Base-by-base conservation (phyloP, 2,113 vertebrate species). In the Ceyx cyanopectus region DNA sequence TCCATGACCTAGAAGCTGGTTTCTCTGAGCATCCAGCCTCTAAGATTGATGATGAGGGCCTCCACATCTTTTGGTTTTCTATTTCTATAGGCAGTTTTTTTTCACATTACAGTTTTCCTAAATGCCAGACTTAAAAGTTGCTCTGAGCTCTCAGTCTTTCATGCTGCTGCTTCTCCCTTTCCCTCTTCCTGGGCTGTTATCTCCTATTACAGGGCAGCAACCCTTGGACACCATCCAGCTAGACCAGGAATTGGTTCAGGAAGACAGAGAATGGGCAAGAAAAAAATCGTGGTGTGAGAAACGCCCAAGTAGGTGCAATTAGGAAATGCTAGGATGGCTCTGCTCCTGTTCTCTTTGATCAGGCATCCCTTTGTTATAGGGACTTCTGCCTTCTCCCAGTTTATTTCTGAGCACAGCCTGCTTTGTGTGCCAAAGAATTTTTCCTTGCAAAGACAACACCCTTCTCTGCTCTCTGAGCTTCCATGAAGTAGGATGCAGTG, bases 171-270 rank as follows among this genome's bases (percentile, higher is more conserved):
- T 70, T 69, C 51, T 58, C 14, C 48, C 12, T 15, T 77, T 50
- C 14, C 40, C 34, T 63, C n/a, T 70, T n/a, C 68, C 60, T 11
- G 1, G 22, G 41, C 9, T 20, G 20, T 50, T 54, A 13, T 12
- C 18, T 69, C 60, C 34, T 23, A 37, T 29, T n/a, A 32, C 23
- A 43, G 54, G 20, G 18, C 53, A 53, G n/a, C 50, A 73, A 29
- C 66, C 30, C 51, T 62, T 32, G 41, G 67, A 17, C 1, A 1
- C 27, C 50, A 30, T 9, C 80, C 5, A 5, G 32, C 68, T 30
- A 18, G 4, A 60, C 14, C 18, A 18, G 20, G 50, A 0, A 16
- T 4, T 0, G 0, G 7, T 2, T 26, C 37, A 30, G 37, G 37
- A 45, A 50, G 32, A 40, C 11, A 4, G 40, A 87, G 10, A 9